Conservation (phyloP, 2,113 vertebrate species). For the Corythornis vintsioides region DNA sequence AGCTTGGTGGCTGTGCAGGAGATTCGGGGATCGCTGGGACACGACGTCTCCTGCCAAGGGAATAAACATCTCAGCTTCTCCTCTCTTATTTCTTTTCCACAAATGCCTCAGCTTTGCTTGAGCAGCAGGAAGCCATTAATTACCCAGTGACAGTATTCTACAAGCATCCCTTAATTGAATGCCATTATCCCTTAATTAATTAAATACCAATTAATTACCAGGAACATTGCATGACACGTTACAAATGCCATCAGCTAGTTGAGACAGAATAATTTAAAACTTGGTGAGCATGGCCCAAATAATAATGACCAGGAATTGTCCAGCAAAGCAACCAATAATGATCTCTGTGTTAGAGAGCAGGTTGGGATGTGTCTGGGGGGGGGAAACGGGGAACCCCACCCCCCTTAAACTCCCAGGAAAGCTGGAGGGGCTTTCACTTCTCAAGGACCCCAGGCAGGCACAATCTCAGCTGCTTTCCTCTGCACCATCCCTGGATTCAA, state of each 20-base stretch:
- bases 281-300: background rate
- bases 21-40: rapidly evolving
- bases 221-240: background rate
- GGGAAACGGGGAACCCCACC: too few species aligned
- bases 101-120: background rate
- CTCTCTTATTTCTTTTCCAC: background rate
- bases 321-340: background rate
- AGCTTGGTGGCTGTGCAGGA: background rate
- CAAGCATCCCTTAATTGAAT: conserved; percentile 42
- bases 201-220: conserved; percentile 67
- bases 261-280: conserved; percentile 18
- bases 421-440: background rate
- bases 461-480: background rate
- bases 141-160: conserved; percentile 20
- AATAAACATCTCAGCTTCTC: background rate
- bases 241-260: conserved; percentile 52
- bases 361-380: background rate
- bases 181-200: conserved; percentile 68
- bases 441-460: background rate
- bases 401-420: background rate
- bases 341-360: rapidly evolving
- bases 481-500: background rate
- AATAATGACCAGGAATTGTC: background rate
- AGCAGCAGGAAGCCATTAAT: conserved; percentile 61
- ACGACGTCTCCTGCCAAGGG: background rate